Conservation (phyloP, 2,113 vertebrate species). For the Xiphorhynchus elegans region DNA sequence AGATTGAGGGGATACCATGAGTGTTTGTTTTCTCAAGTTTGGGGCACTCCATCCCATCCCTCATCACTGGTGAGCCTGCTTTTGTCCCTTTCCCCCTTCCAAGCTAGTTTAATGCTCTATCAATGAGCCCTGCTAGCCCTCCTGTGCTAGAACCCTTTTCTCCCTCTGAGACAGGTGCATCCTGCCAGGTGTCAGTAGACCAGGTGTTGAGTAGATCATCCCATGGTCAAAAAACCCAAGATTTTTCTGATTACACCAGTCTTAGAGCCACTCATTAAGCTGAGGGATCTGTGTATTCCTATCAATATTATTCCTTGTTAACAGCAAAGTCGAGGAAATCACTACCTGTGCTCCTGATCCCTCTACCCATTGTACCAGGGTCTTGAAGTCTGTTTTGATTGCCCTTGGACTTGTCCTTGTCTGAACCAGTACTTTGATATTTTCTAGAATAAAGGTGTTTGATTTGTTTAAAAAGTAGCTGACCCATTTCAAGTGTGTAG, state of each 20-base stretch:
- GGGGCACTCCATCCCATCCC: not conserved
- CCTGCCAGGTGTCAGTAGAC: not conserved
- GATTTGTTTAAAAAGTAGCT: not conserved
- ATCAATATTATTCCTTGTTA: not conserved
- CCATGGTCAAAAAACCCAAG: not conserved
- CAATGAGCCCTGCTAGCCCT: not conserved
- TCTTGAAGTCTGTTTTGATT: not conserved
- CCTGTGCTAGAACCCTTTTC: not conserved
- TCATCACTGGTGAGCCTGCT: not conserved
- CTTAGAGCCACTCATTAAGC: not conserved
- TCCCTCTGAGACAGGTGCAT: not conserved
- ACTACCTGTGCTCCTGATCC: not conserved
- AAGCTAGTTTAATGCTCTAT: not conserved
- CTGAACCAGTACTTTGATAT: not conserved
- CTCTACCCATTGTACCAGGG: not conserved
- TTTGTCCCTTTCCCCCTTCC: not conserved
- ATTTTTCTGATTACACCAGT: not conserved
- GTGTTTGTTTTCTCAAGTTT: not conserved
- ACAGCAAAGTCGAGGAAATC: not conserved
- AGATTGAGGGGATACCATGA: not conserved
- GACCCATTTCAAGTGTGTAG: not conserved
- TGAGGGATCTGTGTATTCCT: not conserved
- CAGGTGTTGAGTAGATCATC: not conserved
- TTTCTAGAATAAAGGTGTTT: not conserved
- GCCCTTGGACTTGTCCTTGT: not conserved